phyloP scores from a whole-genome alignment of 1,140 invertebrate species.

The Telenomus remus region DNA sequence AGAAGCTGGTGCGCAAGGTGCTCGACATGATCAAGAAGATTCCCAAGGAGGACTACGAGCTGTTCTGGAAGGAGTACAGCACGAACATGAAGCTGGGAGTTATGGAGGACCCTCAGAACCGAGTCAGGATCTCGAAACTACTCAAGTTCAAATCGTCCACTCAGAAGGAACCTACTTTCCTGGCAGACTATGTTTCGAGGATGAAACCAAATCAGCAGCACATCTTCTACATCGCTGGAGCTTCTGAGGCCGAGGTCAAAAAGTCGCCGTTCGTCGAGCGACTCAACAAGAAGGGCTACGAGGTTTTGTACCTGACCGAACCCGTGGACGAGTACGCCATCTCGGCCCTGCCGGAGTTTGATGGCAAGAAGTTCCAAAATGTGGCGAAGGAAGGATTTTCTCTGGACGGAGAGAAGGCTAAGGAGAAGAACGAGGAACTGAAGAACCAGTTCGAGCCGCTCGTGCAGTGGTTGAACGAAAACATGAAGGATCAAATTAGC shows the following conservation, averaged over 20 bases:
- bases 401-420: conserved; percentile 88
- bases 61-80: conserved; percentile 99
- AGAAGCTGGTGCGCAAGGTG: conserved; percentile 97
- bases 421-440: conserved; percentile 87
- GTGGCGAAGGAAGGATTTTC: conserved; percentile 98
- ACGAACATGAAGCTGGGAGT: conserved; percentile 98
- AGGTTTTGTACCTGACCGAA: conserved; percentile 96
- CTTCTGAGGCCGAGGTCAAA: conserved; percentile 90
- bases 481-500: conserved; percentile 88
- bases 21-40: conserved; percentile 99
- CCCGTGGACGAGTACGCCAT: conserved; percentile 99
- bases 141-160: conserved; percentile 93
- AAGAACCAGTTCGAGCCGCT: conserved; percentile 92
- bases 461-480: conserved; percentile 92
- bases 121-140: conserved; percentile 95
- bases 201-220: conserved; percentile 98
- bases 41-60: conserved; percentile 90
- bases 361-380: conserved; percentile 99
- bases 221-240: conserved; percentile 98
- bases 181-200: conserved; percentile 93
- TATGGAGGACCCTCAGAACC: conserved; percentile 98
- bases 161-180: conserved; percentile 81
- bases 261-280: conserved; percentile 97
- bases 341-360: conserved; percentile 97
- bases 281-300: conserved; percentile 94